Percentiles rank a stretch among this genome's conserved stretches.
These are phyloP conservation scores for Anguilla rostrata DNA, from an alignment of 2,113 vertebrate genomes.

Conservation along the genomic window DNA sequence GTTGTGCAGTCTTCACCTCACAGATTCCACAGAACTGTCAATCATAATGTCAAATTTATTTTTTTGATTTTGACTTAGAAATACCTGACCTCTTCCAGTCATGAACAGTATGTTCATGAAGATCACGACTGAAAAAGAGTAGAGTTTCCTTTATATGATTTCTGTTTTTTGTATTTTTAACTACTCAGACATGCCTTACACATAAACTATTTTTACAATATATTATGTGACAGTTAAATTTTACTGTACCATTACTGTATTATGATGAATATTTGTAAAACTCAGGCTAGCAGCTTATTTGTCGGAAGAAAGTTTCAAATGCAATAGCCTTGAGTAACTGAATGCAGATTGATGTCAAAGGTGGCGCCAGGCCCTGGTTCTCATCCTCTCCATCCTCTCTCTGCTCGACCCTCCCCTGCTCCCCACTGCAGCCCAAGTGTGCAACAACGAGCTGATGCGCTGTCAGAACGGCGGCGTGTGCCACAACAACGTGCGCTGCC, in stretches of 20 bases:
- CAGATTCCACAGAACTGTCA: not conserved
- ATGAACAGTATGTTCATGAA: too few species aligned
- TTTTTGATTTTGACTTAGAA: not conserved
- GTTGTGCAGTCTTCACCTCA: not conserved
- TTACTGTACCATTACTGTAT: too few species aligned
- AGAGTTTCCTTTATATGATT: too few species aligned
- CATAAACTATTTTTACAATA: too few species aligned
- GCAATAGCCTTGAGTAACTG: not conserved
- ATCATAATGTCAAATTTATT: not conserved
- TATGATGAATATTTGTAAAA: too few species aligned
- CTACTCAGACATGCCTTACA: too few species aligned
- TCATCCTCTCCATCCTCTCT: not conserved
- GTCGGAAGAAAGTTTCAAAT: not conserved
- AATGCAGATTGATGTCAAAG: not conserved
- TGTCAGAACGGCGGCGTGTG: slow-evolving; percentile 95
- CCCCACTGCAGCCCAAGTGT: slow-evolving; percentile 84
- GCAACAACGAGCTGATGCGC: slow-evolving; percentile 91
- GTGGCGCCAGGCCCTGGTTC: not conserved
- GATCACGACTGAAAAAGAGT: too few species aligned
- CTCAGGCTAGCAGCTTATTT: too few species aligned
- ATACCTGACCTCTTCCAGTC: too few species aligned
- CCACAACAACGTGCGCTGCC: slow-evolving; percentile 85
- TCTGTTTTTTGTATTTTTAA: too few species aligned
- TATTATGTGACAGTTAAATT: too few species aligned
- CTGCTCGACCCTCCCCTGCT: slow-evolving; percentile 30